Evolutionary conservation across 2,888 invertebrate genomes (phyloP).

Genomic region (Plusia festucae): DNA sequence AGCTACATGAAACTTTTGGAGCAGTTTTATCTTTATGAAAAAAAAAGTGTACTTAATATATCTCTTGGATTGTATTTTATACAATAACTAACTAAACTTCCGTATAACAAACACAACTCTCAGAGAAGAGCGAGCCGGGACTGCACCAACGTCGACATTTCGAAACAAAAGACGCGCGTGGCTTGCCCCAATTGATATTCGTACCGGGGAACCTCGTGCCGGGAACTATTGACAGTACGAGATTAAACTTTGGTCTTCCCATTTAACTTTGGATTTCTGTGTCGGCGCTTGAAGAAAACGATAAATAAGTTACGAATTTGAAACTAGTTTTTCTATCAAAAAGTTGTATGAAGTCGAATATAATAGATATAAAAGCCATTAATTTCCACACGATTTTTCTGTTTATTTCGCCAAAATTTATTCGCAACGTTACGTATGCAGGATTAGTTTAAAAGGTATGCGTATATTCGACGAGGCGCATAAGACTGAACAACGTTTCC

Average conservation of each 20-base stretch:
- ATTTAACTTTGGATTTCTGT: slow-evolving; percentile 65
- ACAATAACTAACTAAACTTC: too few species aligned
- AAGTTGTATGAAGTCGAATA: neutral
- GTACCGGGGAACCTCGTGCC: slow-evolving; percentile 13
- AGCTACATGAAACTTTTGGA: too few species aligned
- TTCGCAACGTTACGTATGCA: too few species aligned
- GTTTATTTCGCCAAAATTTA: too few species aligned
- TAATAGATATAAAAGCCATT: too few species aligned
- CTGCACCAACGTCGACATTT: neutral
- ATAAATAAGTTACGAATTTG: neutral
- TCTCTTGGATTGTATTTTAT: too few species aligned
- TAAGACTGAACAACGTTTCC: too few species aligned
- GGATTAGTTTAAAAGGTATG: too few species aligned
- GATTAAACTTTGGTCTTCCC: slow-evolving; percentile 62
- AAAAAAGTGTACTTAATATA: too few species aligned
- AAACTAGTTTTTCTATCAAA: neutral
- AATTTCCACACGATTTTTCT: too few species aligned
- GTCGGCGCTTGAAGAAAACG: neutral
- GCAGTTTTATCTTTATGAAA: too few species aligned
- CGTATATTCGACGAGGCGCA: too few species aligned
- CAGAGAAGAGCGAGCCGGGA: neutral
- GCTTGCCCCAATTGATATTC: slow-evolving; percentile 8
- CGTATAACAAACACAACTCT: neutral
- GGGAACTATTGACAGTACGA: slow-evolving; percentile 39
- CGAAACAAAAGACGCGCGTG: slow-evolving; percentile 7